A percentile compares a stretch with the other conserved stretches of the same genome.
Evolutionary conservation across 2,888 invertebrate species (phyloP).

Genomic region (Xylocampa areola): DNA sequence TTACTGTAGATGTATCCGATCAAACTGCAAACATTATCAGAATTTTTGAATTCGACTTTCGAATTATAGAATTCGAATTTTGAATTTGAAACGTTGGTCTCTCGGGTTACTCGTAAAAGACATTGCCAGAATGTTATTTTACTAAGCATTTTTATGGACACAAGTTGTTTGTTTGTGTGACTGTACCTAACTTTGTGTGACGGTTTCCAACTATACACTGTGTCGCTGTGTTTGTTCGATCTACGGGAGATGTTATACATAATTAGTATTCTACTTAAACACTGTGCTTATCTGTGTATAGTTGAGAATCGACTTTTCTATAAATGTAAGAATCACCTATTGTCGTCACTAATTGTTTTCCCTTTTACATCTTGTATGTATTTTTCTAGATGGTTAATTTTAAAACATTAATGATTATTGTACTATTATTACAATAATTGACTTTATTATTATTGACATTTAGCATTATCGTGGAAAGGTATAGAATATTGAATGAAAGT

Average conservation of each 20-base stretch:
- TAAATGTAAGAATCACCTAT: constrained; percentile 84
- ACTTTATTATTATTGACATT: constrained; percentile 82
- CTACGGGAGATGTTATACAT: constrained; percentile 54
- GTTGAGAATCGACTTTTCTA: constrained; percentile 61
- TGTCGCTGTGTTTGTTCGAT: constrained; percentile 44
- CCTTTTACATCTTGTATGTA: constrained; percentile 83
- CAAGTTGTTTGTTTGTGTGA: constrained; percentile 81
- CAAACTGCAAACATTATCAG: constrained; percentile 51
- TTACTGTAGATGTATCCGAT: constrained; percentile 36
- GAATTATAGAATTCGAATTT: constrained; percentile 62
- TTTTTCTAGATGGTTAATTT: constrained; percentile 85
- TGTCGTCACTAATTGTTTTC: constrained; percentile 85
- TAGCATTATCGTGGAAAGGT: constrained; percentile 83
- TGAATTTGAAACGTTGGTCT: constrained; percentile 64
- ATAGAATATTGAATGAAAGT: constrained; percentile 73
- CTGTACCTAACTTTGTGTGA: constrained; percentile 73
- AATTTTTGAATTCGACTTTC: constrained; percentile 59
- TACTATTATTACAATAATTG: constrained; percentile 85
- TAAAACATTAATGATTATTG: constrained; percentile 82
- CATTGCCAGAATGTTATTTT: constrained; percentile 80
- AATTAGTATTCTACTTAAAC: constrained; percentile 49
- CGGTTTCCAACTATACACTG: constrained; percentile 63
- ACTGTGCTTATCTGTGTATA: constrained; percentile 48
- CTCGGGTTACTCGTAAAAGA: constrained; percentile 73
- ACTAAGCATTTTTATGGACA: constrained; percentile 77